Conservation (phyloP, 2,797 vertebrate genomes). For the Fistularia tabacaria region DNA sequence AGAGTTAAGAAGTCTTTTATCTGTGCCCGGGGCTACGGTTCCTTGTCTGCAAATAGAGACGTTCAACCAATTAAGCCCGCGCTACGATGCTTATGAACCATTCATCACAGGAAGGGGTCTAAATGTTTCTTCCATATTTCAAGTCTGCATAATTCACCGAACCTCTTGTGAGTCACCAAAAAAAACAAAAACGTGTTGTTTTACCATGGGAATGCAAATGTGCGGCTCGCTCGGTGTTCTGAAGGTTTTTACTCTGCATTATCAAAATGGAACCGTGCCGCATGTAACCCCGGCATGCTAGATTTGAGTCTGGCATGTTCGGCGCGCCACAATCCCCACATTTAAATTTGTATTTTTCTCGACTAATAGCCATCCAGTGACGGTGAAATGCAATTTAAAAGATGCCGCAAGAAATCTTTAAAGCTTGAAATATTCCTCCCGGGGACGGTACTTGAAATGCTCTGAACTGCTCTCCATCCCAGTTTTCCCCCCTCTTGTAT, state of each 20-base stretch:
- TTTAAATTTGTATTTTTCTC: neutral
- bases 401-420: constrained; percentile 11
- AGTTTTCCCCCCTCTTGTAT: constrained; percentile 39
- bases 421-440: constrained; percentile 22
- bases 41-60: constrained; percentile 56
- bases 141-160: constrained; percentile 44
- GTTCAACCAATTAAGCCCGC: constrained; percentile 67
- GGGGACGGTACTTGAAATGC: constrained; percentile 35
- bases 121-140: constrained; percentile 47
- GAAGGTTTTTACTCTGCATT: constrained; percentile 12
- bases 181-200: constrained; percentile 29
- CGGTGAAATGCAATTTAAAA: constrained; percentile 15
- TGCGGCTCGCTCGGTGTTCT: constrained; percentile 19
- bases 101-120: constrained; percentile 48
- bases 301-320: neutral
- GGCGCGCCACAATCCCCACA: too few relatives aligned
- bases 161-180: constrained; percentile 16
- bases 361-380: constrained; percentile 4
- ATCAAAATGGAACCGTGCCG: neutral
- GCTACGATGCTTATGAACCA: constrained; percentile 55
- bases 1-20: constrained; percentile 73
- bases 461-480: constrained; percentile 16
- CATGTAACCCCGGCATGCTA: neutral
- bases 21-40: constrained; percentile 67
- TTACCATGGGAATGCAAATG: too few relatives aligned